Percentiles rank a stretch among this genome's conserved stretches.
These are phyloP conservation scores for Rutpela maculata DNA, from an alignment of 2,888 invertebrate genomes.

Conservation along the genomic window DNA sequence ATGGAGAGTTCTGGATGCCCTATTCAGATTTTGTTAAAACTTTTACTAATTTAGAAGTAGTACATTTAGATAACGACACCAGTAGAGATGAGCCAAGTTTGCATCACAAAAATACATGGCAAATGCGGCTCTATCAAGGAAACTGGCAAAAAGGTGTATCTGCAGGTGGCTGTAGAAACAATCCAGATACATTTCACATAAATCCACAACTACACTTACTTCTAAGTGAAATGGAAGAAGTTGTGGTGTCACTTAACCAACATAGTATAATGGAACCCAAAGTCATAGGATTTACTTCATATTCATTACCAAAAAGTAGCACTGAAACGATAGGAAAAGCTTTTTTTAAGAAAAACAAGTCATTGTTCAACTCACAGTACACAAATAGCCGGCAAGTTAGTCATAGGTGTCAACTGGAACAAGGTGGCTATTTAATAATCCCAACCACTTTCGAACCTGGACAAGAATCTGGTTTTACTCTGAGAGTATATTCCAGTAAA, in stretches of 20 bases:
- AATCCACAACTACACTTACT: constrained; percentile 92
- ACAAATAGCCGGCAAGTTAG: constrained; percentile 92
- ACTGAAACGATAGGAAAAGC: constrained; percentile 86
- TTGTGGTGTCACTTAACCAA: constrained; percentile 90
- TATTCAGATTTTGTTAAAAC: constrained; percentile 88
- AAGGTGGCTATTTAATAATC: constrained; percentile 88
- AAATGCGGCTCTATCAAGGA: constrained; percentile 90
- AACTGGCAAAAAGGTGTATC: constrained; percentile 88
- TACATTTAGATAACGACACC: constrained; percentile 90
- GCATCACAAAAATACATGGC: constrained; percentile 88
- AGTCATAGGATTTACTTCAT: constrained; percentile 93
- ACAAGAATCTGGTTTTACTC: constrained; percentile 91
- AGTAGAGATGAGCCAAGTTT: constrained; percentile 89
- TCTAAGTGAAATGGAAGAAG: constrained; percentile 87
- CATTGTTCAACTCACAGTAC: constrained; percentile 91
- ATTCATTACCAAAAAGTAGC: constrained; percentile 82
- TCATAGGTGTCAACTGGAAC: constrained; percentile 81
- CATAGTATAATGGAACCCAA: constrained; percentile 95
- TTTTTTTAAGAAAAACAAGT: constrained; percentile 91
- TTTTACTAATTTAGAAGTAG: constrained; percentile 85
- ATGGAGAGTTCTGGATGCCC: constrained; percentile 81
- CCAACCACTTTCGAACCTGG: constrained; percentile 95
- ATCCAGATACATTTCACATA: constrained; percentile 93
- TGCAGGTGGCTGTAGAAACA: constrained; percentile 93
- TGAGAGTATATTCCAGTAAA: constrained; percentile 87